Base-by-base conservation (phyloP, 2,797 vertebrate species). In the Micrastur ruficollis region DNA sequence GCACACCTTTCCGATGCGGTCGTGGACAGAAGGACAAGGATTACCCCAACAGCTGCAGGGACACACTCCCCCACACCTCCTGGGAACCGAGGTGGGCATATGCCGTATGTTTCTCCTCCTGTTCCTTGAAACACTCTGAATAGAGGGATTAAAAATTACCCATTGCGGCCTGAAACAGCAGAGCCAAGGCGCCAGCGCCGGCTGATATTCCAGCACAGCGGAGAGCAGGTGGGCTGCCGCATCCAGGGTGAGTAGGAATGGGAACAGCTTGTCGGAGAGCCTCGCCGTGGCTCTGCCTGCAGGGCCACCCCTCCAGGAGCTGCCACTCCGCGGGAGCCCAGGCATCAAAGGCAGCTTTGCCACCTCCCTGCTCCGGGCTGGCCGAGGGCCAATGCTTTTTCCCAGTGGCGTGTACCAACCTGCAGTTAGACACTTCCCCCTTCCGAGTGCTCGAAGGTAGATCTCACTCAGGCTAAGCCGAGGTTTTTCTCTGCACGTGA, bases 121-220 rank as follows among this genome's bases (percentile, higher is more conserved):
- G 90, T 26, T 80, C 80, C 68, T 89, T 3, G 0, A 67, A 94
- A 81, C 38, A 3, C 27, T 62, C 59, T 97, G 94, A 96, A 96
- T 87, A 95, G 92, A 95, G 42, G 94, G 96, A 97, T 97, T 97
- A 97, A 94, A 91, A 78, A 71, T 9, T 73, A 13, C 78, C 82
- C 83, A 56, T 20, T 27, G 52, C 5, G 5, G 81, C 61, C 86
- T 62, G 58, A 55, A 61, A 55, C 31, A 58, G 18, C 47, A 42
- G 89, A 88, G 84, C 71, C 63, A 36, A 68, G 73, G 83, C 20
- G 1, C 42, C 2, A 55, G 68, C 2, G 1, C 65, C 3, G 38
- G 73, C 52, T 91, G 88, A 82, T 97, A 82, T 90, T 95, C 90
- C 92, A 94, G 90, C 93, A 75, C 84, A 85, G 91, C 3, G 0